Evolutionary conservation across 2,797 vertebrate species (phyloP).

Genomic region (Prunella strophiata): DNA sequence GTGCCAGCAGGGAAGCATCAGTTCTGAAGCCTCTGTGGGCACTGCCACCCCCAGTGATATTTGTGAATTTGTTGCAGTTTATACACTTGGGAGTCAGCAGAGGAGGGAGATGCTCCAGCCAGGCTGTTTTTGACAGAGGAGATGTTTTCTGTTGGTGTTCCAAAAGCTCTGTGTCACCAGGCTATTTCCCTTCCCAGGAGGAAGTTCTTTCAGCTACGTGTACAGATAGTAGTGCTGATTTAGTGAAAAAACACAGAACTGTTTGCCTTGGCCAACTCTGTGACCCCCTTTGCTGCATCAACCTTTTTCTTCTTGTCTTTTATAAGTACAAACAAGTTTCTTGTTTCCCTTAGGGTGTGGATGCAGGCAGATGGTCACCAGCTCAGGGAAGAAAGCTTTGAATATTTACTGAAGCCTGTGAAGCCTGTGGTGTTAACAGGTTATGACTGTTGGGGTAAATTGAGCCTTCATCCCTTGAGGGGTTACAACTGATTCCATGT

Average conservation of each 20-base stretch:
- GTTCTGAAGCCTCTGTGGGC: background rate
- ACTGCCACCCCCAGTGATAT: background rate
- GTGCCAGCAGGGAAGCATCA: background rate
- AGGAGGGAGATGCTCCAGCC: background rate
- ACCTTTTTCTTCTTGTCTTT: background rate
- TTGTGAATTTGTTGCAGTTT: background rate
- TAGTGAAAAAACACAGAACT: background rate
- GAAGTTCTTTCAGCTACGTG: background rate
- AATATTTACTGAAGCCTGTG: background rate
- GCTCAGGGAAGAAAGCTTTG: background rate
- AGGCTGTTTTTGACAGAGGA: background rate
- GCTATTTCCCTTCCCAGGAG: background rate
- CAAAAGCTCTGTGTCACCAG: background rate
- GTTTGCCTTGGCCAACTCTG: background rate
- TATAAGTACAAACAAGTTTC: background rate
- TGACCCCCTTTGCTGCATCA: background rate
- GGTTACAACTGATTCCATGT: background rate
- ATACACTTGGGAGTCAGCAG: background rate
- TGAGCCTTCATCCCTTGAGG: background rate
- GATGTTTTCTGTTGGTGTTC: background rate
- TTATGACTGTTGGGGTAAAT: background rate
- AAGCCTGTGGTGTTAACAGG: background rate
- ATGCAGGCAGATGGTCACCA: background rate
- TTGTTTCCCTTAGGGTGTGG: background rate
- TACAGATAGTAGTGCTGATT: background rate